Evolutionary conservation across 2,888 invertebrate species (phyloP).

Genomic region (Oligia strigilis): DNA sequence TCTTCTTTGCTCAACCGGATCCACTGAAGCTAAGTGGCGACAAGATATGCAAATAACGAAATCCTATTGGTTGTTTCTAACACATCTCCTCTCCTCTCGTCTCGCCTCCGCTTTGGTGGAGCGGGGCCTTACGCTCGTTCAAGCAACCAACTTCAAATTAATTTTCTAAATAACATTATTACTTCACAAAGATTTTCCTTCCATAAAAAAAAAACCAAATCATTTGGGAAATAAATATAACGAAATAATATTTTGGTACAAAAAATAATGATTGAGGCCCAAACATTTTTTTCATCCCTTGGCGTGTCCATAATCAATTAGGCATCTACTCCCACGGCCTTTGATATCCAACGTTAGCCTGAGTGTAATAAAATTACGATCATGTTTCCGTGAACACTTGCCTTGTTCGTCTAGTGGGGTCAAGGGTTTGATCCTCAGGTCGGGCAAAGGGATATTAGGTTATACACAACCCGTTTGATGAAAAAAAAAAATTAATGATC

Average conservation of each 20-base stretch:
- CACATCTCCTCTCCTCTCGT: background rate
- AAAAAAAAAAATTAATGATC: background rate
- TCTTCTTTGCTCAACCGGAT: no score
- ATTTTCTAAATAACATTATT: background rate
- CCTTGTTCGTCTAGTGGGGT: background rate
- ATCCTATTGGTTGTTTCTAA: background rate
- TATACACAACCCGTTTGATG: no score
- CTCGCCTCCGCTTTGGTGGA: background rate
- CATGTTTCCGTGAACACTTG: background rate
- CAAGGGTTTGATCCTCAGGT: background rate
- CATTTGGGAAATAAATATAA: constrained; percentile 6
- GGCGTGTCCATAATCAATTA: constrained; percentile 20
- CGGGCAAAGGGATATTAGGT: background rate
- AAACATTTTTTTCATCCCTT: background rate
- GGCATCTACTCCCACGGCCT: background rate
- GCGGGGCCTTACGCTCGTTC: background rate
- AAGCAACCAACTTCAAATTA: background rate
- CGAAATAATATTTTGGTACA: background rate
- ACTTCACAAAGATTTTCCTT: background rate
- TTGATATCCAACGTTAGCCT: background rate
- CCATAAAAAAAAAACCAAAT: background rate
- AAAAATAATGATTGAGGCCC: background rate
- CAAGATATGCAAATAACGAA: background rate
- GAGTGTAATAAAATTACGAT: background rate
- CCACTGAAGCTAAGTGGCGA: no score